A percentile compares a stretch with the other conserved stretches of the same genome.
phyloP scores from a whole-genome alignment of 2,888 invertebrate species.

The Aquatica leii region DNA sequence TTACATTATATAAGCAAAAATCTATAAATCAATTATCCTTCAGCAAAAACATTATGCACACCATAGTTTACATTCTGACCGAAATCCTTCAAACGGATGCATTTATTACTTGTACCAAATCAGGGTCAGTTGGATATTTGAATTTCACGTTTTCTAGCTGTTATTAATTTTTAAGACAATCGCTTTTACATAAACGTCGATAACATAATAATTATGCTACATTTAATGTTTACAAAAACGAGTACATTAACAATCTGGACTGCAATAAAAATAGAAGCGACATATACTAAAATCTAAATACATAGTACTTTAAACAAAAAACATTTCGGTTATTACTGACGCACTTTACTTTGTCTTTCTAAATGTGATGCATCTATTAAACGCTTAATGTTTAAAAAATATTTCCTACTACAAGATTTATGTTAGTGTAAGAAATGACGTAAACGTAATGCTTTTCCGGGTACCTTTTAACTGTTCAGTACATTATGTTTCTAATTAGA shows the following conservation, averaged over 20 bases:
- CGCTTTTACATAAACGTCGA: too few species aligned
- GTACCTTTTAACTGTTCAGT: conserved; percentile 3
- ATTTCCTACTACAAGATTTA: conserved; percentile 4
- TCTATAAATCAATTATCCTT: too few species aligned
- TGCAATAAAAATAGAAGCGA: not conserved
- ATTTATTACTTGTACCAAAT: not conserved
- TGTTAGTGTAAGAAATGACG: conserved; percentile 11
- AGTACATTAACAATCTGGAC: not conserved
- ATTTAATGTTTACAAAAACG: not conserved
- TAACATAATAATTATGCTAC: too few species aligned
- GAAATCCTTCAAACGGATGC: too few species aligned
- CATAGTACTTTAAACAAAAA: not conserved
- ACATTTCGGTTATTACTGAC: not conserved
- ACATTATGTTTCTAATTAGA: conserved; percentile 1
- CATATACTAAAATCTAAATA: not conserved
- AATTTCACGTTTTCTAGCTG: not conserved
- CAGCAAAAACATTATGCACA: too few species aligned
- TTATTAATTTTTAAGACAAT: not conserved
- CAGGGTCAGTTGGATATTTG: not conserved
- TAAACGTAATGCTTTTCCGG: conserved; percentile 8
- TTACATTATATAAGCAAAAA: too few species aligned
- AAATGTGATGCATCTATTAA: conserved; percentile 5
- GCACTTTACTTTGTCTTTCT: not conserved
- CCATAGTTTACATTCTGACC: too few species aligned
- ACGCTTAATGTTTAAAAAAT: conserved; percentile 5